phyloP scores from a whole-genome alignment of 1,140 invertebrate genomes.

The Mercenaria mercenaria region DNA sequence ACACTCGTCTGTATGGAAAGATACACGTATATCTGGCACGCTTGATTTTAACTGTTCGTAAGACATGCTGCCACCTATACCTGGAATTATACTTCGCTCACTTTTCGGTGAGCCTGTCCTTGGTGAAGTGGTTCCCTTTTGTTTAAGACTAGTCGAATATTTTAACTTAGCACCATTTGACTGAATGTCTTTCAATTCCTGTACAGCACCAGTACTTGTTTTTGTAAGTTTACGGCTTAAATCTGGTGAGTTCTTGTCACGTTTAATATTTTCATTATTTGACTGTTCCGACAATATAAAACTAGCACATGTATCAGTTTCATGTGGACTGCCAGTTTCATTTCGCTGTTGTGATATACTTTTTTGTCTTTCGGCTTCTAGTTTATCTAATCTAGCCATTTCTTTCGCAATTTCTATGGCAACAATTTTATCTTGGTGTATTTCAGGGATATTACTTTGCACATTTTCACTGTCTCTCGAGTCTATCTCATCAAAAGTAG shows the following conservation, averaged over 20 bases:
- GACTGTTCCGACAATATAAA: too few relatives aligned
- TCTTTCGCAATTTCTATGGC: constrained; percentile 54
- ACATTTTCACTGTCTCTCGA: background rate
- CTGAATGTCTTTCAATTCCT: background rate
- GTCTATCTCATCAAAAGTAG: constrained; percentile 53
- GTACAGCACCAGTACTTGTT: background rate
- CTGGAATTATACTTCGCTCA: background rate
- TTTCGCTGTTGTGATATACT: background rate
- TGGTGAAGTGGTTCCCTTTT: background rate
- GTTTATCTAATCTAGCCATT: constrained; percentile 50
- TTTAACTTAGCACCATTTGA: constrained; percentile 16
- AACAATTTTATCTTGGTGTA: constrained; percentile 49
- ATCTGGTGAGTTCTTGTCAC: background rate
- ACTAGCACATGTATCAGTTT: background rate
- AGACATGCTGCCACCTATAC: constrained; percentile 44
- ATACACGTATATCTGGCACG: constrained; percentile 47
- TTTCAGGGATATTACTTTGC: background rate
- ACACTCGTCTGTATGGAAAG: constrained; percentile 45
- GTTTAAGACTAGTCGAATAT: constrained; percentile 7
- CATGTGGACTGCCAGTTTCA: background rate
- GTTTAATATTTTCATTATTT: background rate
- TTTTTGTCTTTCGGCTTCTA: background rate
- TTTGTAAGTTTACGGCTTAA: background rate
- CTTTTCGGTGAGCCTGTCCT: background rate
- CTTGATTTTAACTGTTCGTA: constrained; percentile 60